Base-by-base conservation (phyloP, 2,797 vertebrate genomes). In the Myotis myotis region DNA sequence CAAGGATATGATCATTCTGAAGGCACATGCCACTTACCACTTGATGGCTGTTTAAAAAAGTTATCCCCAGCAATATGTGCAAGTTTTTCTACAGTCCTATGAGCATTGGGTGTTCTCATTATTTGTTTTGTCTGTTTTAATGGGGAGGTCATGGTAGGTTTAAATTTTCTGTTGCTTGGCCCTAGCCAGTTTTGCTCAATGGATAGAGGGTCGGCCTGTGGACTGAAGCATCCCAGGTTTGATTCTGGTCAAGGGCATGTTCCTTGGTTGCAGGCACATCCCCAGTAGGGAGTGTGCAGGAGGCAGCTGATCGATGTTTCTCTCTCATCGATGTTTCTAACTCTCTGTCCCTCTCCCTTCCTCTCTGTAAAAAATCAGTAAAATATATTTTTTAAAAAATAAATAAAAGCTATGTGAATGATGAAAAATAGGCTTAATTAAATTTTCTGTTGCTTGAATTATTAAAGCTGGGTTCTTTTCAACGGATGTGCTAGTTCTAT, bases 41-140 rank as follows among this genome's bases (percentile, higher is more conserved):
- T 75, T 57, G 53, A 33, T 80, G 47, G 53, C 84, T 71, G 20
- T 74, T 78, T 57, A 66, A 28, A 66, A 86, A 66, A 72, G 12
- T 28, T 9, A 30, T 49, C 28, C 70, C 36, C 41, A 49, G 66
- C 41, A 13, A 0, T 6, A 22, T 17, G 1, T 44, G 36, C 86
- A 49, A 53, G 25, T 91, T 87, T 94, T 55, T 57, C 53, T 70
- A 8, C 12, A n/a, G 76, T 33, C 44, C 75, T 25, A 0, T 23
- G 38, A 76, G 68, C 85, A 71, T 9, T 57, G 33, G 13, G 33
- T 83, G 53, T 81, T 76, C 86, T 38, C 23, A n/a, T n/a, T n/a
- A n/a, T 88, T 72, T 91, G 16, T 86, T 89, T 81, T 30, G 84
- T 87, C n/a, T 81, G 38, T 70, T 89, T 89, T 89, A 88, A 57